Base-by-base conservation (phyloP, 2,797 vertebrate genomes). In the Brachymystax lenok region DNA sequence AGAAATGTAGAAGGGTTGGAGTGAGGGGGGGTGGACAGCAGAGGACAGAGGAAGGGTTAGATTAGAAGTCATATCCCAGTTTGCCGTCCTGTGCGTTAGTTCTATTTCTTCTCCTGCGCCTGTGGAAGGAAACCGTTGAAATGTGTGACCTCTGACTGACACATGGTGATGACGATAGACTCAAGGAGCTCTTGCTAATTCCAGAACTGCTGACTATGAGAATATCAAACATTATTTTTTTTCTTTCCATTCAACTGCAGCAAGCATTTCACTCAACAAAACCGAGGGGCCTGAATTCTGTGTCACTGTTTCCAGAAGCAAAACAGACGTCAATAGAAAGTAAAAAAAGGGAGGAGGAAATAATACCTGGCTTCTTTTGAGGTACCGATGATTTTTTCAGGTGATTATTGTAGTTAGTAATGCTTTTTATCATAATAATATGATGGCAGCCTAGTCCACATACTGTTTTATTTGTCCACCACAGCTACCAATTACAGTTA, bases 151-250 rank as follows among this genome's bases (percentile, higher is more conserved):
- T 78, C 61, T 74, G 46, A 14, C 69, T 33, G 33, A 56, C 68
- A 56, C 14, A 56, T 10, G 8, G 71, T 16, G 24, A 70, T 19
- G 69, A 69, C 67, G 79, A 77, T 74, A 73, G 69, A 33, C 59
- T 77, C 6, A 10, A 69, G 71, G 64, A 63, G 33, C 71, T 50
- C 63, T 67, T 3, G 33, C 73, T 69, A 77, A 83, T 64, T 68
- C 56, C 67, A 75, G 28, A 85, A 80, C 54, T 81, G 79, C 81
- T 81, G 79, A 83, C 77, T 67, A 30, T 30, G 46, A 76, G 61
- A 69, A 76, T 27, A 77, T 73, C 63, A 75, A 75, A 80, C 68
- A 74, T 74, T 59, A 27, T 40, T 1, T 59, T 1, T 8, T n/a
- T 75, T 74, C 59, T 19, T 24, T 52, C 69, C 13, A 16, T 50